A percentile compares a stretch with the other conserved stretches of the same genome.
Evolutionary conservation across 2,888 invertebrate genomes (phyloP).

Genomic region (Ormyrus thymus): DNA sequence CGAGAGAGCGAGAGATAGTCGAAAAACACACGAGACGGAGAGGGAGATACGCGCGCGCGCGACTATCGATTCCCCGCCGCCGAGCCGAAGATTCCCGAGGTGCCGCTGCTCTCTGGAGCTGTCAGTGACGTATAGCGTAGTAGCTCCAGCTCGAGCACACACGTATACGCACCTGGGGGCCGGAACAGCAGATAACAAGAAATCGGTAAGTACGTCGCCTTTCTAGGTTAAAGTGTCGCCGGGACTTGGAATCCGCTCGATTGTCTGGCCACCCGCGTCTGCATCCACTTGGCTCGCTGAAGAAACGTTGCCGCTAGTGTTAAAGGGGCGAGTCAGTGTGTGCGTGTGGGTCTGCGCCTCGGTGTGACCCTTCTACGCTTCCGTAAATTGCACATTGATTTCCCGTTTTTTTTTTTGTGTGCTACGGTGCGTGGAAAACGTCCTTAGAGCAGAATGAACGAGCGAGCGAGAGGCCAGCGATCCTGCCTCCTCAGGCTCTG

Average conservation of each 20-base stretch:
- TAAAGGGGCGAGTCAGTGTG: slow-evolving; percentile 4
- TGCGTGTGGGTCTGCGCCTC: not conserved
- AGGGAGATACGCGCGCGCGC: slow-evolving; percentile 34
- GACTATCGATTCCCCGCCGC: slow-evolving; percentile 66
- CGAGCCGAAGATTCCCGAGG: slow-evolving; percentile 64
- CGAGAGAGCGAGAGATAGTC: not conserved
- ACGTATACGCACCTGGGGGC: not conserved
- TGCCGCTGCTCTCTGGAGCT: slow-evolving; percentile 12
- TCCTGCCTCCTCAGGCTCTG: no score
- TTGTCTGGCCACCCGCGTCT: not conserved
- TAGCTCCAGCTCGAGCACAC: not conserved
- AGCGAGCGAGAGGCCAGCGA: not conserved
- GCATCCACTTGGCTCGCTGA: not conserved
- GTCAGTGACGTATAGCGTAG: slow-evolving; percentile 37
- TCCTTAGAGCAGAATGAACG: not conserved
- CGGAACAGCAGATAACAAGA: not conserved
- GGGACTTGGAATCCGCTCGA: not conserved
- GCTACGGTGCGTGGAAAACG: no score
- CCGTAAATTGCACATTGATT: slow-evolving; percentile 8
- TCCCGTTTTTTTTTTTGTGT: not conserved
- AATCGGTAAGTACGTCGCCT: not conserved
- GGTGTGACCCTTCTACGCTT: not conserved
- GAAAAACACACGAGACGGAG: slow-evolving; percentile 6
- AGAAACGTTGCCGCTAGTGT: slow-evolving; percentile 4
- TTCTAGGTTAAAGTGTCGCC: not conserved